Conservation (phyloP, 1,140 invertebrate species). For the Macrobrachium nipponense region DNA sequence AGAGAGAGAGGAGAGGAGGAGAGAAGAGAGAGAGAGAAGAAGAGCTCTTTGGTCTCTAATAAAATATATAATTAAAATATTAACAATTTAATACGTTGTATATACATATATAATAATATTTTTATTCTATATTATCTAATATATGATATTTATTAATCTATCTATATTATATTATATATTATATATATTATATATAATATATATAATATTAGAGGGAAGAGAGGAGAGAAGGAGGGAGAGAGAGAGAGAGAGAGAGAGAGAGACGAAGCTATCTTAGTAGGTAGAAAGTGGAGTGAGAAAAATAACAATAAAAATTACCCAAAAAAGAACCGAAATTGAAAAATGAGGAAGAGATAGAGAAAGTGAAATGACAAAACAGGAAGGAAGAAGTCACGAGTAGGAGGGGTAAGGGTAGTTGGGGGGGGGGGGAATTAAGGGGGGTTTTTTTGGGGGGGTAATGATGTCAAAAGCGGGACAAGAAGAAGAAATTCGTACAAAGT, state of each 20-base stretch:
- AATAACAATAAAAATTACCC: background rate
- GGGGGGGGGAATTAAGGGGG: no score
- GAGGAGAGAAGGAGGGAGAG: background rate
- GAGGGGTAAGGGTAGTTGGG: background rate
- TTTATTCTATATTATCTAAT: no score
- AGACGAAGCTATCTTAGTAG: no score
- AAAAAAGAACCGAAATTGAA: background rate
- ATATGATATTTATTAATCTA: background rate
- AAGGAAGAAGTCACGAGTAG: background rate
- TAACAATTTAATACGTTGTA: no score
- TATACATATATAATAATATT: no score
- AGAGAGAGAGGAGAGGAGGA: no score
- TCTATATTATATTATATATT: background rate
- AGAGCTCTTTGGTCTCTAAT: no score
- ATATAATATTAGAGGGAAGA: background rate
- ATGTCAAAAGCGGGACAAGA: no score
- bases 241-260: background rate
- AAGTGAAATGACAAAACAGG: background rate
- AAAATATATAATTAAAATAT: no score
- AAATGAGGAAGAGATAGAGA: background rate
- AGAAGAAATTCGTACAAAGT: no score
- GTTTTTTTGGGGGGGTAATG: no score
- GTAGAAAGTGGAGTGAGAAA: background rate
- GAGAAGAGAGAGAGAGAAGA: no score
- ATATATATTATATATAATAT: background rate